Evolutionary conservation across 2,888 invertebrate genomes (phyloP).

Genomic region (Pyrgus malvae): DNA sequence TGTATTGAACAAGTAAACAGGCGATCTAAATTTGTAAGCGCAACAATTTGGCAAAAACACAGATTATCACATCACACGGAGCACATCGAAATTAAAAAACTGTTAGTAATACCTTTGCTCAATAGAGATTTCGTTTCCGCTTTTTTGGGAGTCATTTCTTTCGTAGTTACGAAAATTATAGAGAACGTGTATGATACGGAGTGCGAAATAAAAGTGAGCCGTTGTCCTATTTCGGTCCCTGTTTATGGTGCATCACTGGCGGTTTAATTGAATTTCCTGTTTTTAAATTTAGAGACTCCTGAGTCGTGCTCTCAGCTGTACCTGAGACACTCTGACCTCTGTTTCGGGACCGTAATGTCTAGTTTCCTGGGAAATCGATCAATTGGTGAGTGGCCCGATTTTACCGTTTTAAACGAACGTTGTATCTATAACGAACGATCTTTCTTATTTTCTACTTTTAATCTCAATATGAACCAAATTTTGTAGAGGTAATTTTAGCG

Average conservation of each 20-base stretch:
- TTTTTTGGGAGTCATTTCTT: constrained; percentile 57
- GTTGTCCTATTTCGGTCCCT: constrained; percentile 73
- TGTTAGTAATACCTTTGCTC: constrained; percentile 52
- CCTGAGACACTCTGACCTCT: constrained; percentile 22
- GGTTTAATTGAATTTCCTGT: constrained; percentile 78
- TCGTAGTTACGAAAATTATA: constrained; percentile 27
- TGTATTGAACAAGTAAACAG: constrained; percentile 27
- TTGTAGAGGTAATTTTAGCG: too few species aligned
- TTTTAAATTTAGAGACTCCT: constrained; percentile 58
- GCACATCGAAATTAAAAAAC: not conserved
- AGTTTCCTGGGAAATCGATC: constrained; percentile 11
- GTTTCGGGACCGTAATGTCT: constrained; percentile 9
- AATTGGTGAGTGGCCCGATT: not conserved
- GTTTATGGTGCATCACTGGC: constrained; percentile 70
- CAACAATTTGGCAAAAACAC: constrained; percentile 14
- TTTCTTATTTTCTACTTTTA: not conserved
- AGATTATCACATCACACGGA: not conserved
- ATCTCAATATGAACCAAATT: not conserved
- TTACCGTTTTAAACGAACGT: not conserved
- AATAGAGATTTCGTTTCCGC: constrained; percentile 53
- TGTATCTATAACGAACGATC: not conserved
- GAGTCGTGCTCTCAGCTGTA: constrained; percentile 25
- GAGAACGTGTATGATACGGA: constrained; percentile 37
- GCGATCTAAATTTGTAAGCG: constrained; percentile 14
- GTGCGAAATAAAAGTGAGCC: constrained; percentile 65